A percentile compares a stretch with the other conserved stretches of the same genome.
These are phyloP conservation scores for Limnephilus lunatus DNA, from an alignment of 2,888 invertebrate species.

Conservation along the genomic window DNA sequence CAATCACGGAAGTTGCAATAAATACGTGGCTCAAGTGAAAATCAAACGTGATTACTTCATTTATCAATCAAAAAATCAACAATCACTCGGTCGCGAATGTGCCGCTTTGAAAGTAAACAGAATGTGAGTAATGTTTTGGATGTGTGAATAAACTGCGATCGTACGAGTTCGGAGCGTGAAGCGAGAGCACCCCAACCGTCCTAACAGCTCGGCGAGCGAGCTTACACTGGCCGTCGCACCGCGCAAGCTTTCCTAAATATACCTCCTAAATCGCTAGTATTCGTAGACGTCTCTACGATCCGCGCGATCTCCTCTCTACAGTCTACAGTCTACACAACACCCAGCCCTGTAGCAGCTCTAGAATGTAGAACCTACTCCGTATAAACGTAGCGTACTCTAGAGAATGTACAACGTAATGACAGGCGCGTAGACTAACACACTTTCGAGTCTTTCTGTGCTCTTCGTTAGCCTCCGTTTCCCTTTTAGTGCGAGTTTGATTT, in stretches of 20 bases:
- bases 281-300: conserved; percentile 59
- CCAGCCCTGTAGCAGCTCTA: not conserved
- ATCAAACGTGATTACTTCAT: not conserved
- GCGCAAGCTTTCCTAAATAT: conserved; percentile 75
- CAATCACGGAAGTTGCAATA: conserved; percentile 55
- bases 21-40: not conserved
- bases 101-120: conserved; percentile 31
- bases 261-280: conserved; percentile 67
- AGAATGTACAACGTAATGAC: conserved; percentile 41
- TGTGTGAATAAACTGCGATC: conserved; percentile 51
- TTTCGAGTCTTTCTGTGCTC: conserved; percentile 49
- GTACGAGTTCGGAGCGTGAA: conserved; percentile 66
- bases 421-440: conserved; percentile 58
- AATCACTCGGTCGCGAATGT: conserved; percentile 15
- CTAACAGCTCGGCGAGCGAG: conserved; percentile 71
- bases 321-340: conserved; percentile 12
- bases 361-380: not conserved
- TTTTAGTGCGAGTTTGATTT: conserved; percentile 56
- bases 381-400: not conserved
- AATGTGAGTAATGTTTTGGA: conserved; percentile 25
- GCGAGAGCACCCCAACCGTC: conserved; percentile 69
- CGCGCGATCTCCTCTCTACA: conserved; percentile 41
- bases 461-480: conserved; percentile 61
- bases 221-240: conserved; percentile 72
- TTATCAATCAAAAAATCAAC: not conserved